These are phyloP conservation scores for Solen grandis DNA, from an alignment of 1,140 invertebrate species.

Conservation along the genomic window DNA sequence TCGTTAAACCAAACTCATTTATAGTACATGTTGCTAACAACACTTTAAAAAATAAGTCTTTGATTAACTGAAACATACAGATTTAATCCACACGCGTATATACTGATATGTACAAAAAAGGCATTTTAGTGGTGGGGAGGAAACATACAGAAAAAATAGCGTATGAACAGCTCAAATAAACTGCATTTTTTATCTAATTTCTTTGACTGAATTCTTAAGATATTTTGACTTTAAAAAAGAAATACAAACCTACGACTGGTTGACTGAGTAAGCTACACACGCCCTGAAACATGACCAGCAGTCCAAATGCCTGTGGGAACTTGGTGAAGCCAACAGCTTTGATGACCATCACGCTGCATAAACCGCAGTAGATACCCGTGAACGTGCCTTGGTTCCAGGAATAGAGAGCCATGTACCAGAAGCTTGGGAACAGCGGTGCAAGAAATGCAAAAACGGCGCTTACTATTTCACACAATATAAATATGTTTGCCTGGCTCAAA, in stretches of 20 bases:
- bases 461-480: slow-evolving; percentile 40
- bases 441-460: slow-evolving; percentile 33
- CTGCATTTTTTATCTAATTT: no score
- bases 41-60: no score
- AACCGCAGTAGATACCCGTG: slow-evolving; percentile 41
- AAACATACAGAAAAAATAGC: no score
- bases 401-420: slow-evolving; percentile 26
- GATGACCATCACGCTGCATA: slow-evolving; percentile 37
- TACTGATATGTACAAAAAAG: no score
- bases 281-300: slow-evolving; percentile 27
- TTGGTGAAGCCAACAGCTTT: slow-evolving; percentile 37
- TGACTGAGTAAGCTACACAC: slow-evolving; percentile 11
- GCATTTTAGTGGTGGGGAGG: no score
- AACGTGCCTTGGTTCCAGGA: slow-evolving; percentile 39
- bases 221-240: no score
- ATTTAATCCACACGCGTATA: no score
- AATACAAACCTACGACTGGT: slow-evolving; percentile 37
- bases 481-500: slow-evolving; percentile 22
- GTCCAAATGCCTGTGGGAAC: slow-evolving; percentile 44
- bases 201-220: no score
- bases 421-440: slow-evolving; percentile 40
- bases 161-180: no score
- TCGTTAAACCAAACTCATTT: no score
- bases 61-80: no score
- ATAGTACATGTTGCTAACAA: no score